phyloP scores from a whole-genome alignment of 2,888 invertebrate species.

The Nomada goodeniana region DNA sequence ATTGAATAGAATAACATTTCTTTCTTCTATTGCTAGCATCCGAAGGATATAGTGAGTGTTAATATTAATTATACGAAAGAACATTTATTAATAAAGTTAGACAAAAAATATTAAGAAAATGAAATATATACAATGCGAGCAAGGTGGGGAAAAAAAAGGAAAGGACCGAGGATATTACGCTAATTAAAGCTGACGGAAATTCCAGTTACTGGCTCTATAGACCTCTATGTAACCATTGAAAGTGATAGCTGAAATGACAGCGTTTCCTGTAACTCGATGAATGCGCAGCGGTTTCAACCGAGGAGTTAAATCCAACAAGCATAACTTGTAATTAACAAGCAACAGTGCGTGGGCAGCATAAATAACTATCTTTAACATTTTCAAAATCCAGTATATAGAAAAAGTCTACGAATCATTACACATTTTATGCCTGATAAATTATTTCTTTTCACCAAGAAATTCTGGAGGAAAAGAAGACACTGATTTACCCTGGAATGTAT shows the following conservation, averaged over 20 bases:
- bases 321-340: slow-evolving; percentile 15
- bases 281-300: slow-evolving; percentile 22
- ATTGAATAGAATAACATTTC: background rate
- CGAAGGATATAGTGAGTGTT: too few species aligned
- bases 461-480: too few species aligned
- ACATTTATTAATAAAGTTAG: background rate
- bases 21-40: too few species aligned
- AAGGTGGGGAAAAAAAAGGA: background rate
- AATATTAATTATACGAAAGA: background rate
- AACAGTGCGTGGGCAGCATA: background rate
- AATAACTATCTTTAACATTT: background rate
- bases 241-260: slow-evolving; percentile 54
- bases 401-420: too few species aligned
- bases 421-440: too few species aligned
- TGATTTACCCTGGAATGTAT: too few species aligned
- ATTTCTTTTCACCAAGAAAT: too few species aligned
- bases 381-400: too few species aligned
- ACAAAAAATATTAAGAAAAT: background rate
- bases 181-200: slow-evolving; percentile 33
- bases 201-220: slow-evolving; percentile 14
- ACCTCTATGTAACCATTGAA: slow-evolving; percentile 28
- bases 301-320: slow-evolving; percentile 12
- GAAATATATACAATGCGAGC: background rate
- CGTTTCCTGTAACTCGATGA: slow-evolving; percentile 42
- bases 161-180: background rate